Evolutionary conservation across 2,113 vertebrate genomes (phyloP).

Genomic region (Poicephalus gulielmi): DNA sequence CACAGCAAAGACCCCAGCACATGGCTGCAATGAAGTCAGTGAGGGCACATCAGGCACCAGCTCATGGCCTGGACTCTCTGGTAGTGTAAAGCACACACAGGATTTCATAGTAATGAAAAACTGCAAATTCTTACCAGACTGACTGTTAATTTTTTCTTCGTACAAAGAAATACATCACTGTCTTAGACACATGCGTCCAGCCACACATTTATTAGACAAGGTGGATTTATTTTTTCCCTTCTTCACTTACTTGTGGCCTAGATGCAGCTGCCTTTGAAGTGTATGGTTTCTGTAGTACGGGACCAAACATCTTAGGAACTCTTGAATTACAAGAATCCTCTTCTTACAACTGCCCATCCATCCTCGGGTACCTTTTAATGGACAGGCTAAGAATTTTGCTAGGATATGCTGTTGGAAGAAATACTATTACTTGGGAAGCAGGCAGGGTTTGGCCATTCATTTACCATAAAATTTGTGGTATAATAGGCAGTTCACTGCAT

Average conservation of each 20-base stretch:
- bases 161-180: neutral
- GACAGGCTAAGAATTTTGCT: neutral
- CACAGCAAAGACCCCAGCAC: neutral
- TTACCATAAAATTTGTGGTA: neutral
- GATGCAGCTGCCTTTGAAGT: slow-evolving; percentile 16
- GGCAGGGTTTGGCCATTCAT: neutral
- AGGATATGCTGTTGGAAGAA: neutral
- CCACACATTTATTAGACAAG: neutral
- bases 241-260: neutral
- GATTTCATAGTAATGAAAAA: neutral
- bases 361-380: neutral
- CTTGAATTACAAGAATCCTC: neutral
- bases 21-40: accelerated
- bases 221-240: neutral
- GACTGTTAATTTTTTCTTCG: neutral
- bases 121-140: neutral
- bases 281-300: neutral
- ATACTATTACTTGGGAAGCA: neutral
- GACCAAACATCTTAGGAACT: neutral
- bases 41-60: neutral
- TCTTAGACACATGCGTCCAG: neutral
- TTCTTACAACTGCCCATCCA: neutral
- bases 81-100: neutral
- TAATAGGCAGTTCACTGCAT: neutral
- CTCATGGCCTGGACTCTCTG: neutral